A percentile compares a stretch with the other conserved stretches of the same genome.
phyloP scores from a whole-genome alignment of 2,888 invertebrate genomes.

The Druceiella hillmani region DNA sequence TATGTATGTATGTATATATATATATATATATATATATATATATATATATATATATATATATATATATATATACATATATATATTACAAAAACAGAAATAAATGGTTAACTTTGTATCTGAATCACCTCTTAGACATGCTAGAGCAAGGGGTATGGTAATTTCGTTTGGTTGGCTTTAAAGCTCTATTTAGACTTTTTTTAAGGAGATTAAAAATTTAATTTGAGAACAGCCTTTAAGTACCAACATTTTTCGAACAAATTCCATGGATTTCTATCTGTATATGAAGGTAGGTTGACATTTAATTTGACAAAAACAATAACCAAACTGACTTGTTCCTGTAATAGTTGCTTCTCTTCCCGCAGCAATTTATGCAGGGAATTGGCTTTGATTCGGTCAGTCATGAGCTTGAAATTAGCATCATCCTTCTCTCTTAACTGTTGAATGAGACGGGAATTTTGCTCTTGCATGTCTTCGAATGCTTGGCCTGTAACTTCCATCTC shows the following conservation, averaged over 20 bases:
- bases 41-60: no score
- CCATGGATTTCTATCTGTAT: conserved; percentile 1
- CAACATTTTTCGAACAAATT: not conserved
- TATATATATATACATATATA: no score
- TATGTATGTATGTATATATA: no score
- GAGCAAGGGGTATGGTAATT: no score
- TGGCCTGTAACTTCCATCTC: conserved; percentile 99
- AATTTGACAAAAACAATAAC: not conserved
- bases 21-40: no score
- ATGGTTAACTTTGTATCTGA: no score
- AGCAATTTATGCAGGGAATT: conserved; percentile 93
- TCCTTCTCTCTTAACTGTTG: conserved; percentile 95
- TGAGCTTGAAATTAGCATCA: conserved; percentile 97
- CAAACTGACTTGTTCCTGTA: conserved; percentile 73
- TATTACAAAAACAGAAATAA: no score
- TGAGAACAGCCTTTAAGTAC: not conserved
- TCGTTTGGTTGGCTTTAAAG: no score
- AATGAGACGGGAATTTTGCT: conserved; percentile 91
- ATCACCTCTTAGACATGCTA: no score
- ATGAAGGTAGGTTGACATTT: not conserved
- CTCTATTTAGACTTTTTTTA: no score
- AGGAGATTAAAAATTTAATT: no score
- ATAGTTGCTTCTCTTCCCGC: conserved; percentile 88
- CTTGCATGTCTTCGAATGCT: conserved; percentile 99
- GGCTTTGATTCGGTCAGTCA: conserved; percentile 94